Conservation (phyloP, 2,888 invertebrate species). For the Cylindroiulus punctatus region DNA sequence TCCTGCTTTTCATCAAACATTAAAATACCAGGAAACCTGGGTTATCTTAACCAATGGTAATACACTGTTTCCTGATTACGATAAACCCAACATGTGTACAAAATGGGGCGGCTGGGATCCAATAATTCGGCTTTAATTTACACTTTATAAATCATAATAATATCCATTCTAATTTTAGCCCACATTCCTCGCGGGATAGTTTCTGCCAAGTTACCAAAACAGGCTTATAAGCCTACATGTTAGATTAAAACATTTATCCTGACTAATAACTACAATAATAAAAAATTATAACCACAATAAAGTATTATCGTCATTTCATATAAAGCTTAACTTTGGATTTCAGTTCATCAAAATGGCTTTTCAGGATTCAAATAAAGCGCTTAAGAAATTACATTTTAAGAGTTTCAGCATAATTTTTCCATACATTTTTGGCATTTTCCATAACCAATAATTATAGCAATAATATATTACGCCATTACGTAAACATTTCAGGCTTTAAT, state of each 20-base stretch:
- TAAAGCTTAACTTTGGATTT: not conserved
- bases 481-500: too few species aligned
- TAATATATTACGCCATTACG: too few species aligned
- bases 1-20: conserved; percentile 37
- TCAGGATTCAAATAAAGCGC: not conserved
- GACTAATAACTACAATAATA: not conserved
- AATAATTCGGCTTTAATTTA: conserved; percentile 16
- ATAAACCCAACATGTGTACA: not conserved
- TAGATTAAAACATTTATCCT: not conserved
- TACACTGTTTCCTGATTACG: not conserved
- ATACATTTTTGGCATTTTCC: not conserved
- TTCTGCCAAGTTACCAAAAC: not conserved
- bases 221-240: not conserved
- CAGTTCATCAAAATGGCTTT: not conserved
- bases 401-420: not conserved
- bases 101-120: conserved; percentile 3
- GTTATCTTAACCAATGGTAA: not conserved
- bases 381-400: not conserved
- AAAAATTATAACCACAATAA: not conserved
- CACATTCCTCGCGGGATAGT: not conserved
- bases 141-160: not conserved
- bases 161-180: not conserved
- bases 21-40: not conserved
- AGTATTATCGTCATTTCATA: not conserved
- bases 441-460: too few species aligned